Conservation (phyloP, 23 tunicate species). For the Ciona savignyi region DNA sequence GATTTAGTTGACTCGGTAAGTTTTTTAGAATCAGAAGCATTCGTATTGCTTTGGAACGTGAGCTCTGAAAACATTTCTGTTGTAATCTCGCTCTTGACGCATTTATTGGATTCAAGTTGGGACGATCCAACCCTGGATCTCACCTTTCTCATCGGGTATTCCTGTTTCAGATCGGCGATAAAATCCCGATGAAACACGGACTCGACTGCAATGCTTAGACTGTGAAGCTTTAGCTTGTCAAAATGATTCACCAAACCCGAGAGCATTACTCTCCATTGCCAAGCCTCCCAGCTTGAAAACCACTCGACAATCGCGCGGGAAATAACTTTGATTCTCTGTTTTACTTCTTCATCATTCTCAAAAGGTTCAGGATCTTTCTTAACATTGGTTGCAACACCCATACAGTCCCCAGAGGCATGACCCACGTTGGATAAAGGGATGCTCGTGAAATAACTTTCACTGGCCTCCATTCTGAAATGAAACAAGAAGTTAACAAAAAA, state of each 20-base stretch:
- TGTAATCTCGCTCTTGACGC: neutral
- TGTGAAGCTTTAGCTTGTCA: conserved; percentile 32
- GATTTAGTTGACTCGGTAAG: neutral
- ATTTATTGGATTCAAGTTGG: neutral
- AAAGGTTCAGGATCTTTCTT: no score
- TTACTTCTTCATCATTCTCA: no score
- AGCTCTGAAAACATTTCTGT: neutral
- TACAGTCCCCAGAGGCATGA: no score
- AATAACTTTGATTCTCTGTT: no score
- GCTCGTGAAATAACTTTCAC: no score
- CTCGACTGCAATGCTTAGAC: conserved; percentile 39
- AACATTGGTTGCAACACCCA: no score
- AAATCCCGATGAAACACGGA: conserved; percentile 76
- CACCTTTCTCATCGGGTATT: conserved; percentile 48
- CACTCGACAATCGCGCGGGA: conserved; percentile 35
- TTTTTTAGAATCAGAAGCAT: neutral
- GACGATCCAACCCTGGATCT: neutral
- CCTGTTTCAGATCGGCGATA: conserved; percentile 14
- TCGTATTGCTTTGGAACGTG: neutral
- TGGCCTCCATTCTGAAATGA: no score
- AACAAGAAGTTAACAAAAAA: no score
- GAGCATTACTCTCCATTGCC: conserved; percentile 50
- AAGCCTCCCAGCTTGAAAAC: conserved; percentile 65
- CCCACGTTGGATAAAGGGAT: no score
- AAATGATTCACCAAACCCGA: conserved; percentile 43